A percentile compares a stretch with the other conserved stretches of the same genome.
Evolutionary conservation across 2,888 invertebrate genomes (phyloP).

Genomic region (Noctua janthe): DNA sequence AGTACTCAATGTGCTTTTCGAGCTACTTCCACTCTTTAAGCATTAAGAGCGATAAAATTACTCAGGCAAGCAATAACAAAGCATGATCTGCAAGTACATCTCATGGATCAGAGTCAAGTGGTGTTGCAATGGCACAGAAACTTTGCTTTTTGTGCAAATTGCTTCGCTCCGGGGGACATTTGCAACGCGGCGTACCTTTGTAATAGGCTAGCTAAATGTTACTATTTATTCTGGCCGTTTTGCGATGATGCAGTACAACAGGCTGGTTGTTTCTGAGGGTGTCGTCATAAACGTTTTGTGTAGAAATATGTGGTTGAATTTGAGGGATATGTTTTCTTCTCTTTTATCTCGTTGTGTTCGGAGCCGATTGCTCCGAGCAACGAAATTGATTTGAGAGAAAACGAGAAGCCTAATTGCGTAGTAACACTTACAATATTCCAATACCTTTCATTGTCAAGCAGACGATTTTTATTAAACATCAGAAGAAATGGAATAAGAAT

Average conservation of each 20-base stretch:
- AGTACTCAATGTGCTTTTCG: not conserved
- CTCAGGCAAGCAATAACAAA: conserved; percentile 40
- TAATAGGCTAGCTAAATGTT: conserved; percentile 63
- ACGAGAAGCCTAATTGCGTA: not conserved
- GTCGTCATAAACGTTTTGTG: conserved; percentile 31
- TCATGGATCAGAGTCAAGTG: conserved; percentile 44
- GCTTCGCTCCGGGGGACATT: conserved; percentile 64
- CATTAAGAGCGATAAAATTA: conserved; percentile 29
- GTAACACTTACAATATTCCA: not conserved
- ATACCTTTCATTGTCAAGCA: not conserved
- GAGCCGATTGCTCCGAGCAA: not conserved
- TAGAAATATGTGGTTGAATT: not conserved
- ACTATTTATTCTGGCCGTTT: conserved; percentile 57
- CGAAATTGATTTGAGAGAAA: not conserved
- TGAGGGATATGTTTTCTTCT: not conserved
- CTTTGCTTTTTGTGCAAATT: conserved; percentile 67
- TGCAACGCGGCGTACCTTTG: conserved; percentile 51
- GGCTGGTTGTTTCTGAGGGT: not conserved
- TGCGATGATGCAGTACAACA: conserved; percentile 42
- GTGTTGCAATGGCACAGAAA: conserved; percentile 53
- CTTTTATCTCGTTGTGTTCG: not conserved
- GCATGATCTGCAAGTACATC: conserved; percentile 47
- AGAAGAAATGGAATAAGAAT: not conserved
- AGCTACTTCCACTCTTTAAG: conserved; percentile 15
- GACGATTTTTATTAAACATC: not conserved